A percentile compares a stretch with the other conserved stretches of the same genome.
Evolutionary conservation across 2,797 vertebrate species (phyloP).

Genomic region (Selene dorsalis): DNA sequence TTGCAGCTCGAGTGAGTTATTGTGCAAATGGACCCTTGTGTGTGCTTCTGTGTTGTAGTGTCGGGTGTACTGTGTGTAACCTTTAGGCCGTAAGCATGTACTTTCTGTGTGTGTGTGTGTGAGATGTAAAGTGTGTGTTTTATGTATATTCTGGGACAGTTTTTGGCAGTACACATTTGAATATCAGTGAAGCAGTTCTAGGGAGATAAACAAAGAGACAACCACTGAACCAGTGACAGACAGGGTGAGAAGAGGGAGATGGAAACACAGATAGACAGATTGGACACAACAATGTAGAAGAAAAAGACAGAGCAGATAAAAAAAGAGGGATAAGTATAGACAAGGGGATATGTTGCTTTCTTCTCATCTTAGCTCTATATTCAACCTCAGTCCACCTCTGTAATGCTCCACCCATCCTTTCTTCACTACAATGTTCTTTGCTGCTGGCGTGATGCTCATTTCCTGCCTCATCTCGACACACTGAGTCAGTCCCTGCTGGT

Average conservation of each 20-base stretch:
- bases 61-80: not conserved
- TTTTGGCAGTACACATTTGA: constrained; percentile 42
- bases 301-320: constrained; percentile 1
- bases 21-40: not conserved
- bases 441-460: constrained; percentile 48
- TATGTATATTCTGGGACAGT: constrained; percentile 17
- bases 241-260: constrained; percentile 14
- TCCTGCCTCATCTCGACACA: constrained; percentile 51
- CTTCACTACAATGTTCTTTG: constrained; percentile 17
- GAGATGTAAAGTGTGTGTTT: not conserved
- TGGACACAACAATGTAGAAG: not conserved
- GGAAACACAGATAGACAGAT: not conserved
- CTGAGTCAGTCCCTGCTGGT: constrained; percentile 45
- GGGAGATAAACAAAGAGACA: constrained; percentile 39
- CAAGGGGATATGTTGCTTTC: constrained; percentile 11
- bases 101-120: not conserved
- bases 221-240: constrained; percentile 29
- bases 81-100: constrained; percentile 1
- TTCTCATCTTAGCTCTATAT: not conserved
- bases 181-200: constrained; percentile 45
- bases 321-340: constrained; percentile 3
- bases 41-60: not conserved
- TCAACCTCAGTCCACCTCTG: constrained; percentile 17
- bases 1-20: constrained; percentile 8
- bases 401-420: not conserved